Evolutionary conservation across 1,140 invertebrate species (phyloP), one percentile per base, ranked within the genome.

Genomic region (Zaprionus gabonicus): DNA sequence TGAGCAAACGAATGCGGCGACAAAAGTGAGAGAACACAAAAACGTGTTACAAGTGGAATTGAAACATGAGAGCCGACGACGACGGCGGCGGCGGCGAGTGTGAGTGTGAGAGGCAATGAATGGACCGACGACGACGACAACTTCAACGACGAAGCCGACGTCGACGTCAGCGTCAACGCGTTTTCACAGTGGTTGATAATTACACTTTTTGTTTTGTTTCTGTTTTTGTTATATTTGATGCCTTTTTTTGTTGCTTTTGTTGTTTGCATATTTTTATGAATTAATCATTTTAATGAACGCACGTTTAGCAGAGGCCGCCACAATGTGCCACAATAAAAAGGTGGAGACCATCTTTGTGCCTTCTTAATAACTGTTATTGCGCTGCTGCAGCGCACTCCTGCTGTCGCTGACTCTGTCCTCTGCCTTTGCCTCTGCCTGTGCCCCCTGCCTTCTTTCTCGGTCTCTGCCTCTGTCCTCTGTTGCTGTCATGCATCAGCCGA

Each of bases 331-430:
- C 66, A 68, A 59, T 55, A 78, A 41, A 76, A 71, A 84, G 64
- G 77, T 84, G 73, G 55, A 53, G 51, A 41, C 46, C 68, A 84
- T 71, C 77, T 60, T 72, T 64, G 70, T 38, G 67, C 56, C 49
- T 70, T 64, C n/a, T 86, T 87, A 80, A 88, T 81, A 88, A 88
- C 84, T 60, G 84, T 88, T 88, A 88, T 83, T 87, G 83, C 84
- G 81, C 74, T 69, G 67, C 31, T 34, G 31, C 31, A 34, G 31
- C 70, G 62, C 68, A 49, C 66, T 75, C 64, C 71, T 58, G 31
- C 44, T 64, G 36, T n/a, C 36, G 34, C n/a, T 23, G 25, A 27
- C 67, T n/a, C 9, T 34, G 9, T 31, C 31, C 31, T 3, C 9
- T 31, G 31, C 31, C 28, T 28, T 31, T 31, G 25, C 34, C 67